Evolutionary conservation across 2,797 vertebrate species (phyloP).

Genomic region (Merluccius polli): DNA sequence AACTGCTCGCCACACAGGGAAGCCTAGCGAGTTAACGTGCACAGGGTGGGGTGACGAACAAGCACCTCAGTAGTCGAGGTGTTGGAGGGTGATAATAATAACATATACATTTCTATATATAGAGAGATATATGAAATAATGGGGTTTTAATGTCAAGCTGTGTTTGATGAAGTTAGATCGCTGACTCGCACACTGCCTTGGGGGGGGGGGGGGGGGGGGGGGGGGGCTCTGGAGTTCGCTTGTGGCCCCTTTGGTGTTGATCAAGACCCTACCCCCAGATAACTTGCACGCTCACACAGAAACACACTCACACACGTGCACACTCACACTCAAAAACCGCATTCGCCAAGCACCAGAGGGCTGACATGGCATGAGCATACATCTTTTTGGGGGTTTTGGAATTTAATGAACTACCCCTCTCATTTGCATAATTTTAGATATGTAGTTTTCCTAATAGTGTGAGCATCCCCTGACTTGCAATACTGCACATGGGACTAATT

Average conservation of each 20-base stretch:
- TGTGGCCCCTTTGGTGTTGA: slow-evolving; percentile 32
- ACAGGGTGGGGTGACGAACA: slow-evolving; percentile 62
- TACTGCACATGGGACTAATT: slow-evolving; percentile 48
- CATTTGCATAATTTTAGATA: slow-evolving; percentile 9
- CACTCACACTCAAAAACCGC: slow-evolving; percentile 15
- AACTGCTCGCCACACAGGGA: slow-evolving; percentile 63
- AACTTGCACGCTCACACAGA: background rate
- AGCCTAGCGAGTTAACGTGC: slow-evolving; percentile 58
- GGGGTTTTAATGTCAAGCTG: slow-evolving; percentile 68
- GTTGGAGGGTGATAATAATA: slow-evolving; percentile 47
- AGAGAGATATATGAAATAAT: slow-evolving; percentile 46
- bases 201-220: slow-evolving; percentile 35
- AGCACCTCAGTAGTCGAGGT: slow-evolving; percentile 59
- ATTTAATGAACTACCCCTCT: background rate
- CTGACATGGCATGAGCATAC: slow-evolving; percentile 45
- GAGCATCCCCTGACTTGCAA: background rate
- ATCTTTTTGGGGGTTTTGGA: background rate
- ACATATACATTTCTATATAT: too few relatives aligned
- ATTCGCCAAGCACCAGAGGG: slow-evolving; percentile 41
- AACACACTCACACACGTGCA: background rate
- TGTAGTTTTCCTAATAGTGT: background rate
- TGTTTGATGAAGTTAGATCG: slow-evolving; percentile 71
- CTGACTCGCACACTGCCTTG: slow-evolving; percentile 64
- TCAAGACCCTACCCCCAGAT: background rate
- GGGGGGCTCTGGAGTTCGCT: slow-evolving; percentile 34